Conservation (phyloP, 2,797 vertebrate species). For the Pelochelys cantorii region DNA sequence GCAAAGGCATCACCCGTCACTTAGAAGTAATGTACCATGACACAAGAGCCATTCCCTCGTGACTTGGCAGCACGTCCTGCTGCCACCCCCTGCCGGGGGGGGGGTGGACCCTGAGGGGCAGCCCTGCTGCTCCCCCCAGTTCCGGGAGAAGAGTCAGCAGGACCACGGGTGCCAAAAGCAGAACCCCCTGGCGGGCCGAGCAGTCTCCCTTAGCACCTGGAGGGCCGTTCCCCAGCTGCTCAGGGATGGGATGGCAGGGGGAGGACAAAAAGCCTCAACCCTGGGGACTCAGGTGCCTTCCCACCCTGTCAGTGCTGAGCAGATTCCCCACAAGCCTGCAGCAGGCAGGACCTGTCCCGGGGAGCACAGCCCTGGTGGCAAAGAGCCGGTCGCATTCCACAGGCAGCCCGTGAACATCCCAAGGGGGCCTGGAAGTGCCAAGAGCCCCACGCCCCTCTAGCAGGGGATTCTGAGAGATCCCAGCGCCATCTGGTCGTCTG, state of each 20-base stretch:
- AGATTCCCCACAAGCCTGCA: not conserved
- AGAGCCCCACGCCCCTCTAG: not conserved
- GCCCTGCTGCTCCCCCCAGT: not conserved
- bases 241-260: not conserved
- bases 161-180: not conserved
- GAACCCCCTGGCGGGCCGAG: no score
- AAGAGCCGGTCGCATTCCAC: accelerated
- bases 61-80: no score
- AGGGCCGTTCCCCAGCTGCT: not conserved
- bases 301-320: not conserved
- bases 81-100: not conserved
- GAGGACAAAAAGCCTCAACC: not conserved
- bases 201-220: not conserved
- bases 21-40: not conserved
- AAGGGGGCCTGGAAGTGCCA: not conserved
- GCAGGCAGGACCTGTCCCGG: not conserved
- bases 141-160: not conserved
- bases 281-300: not conserved
- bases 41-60: not conserved
- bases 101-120: not conserved
- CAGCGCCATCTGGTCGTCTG: not conserved
- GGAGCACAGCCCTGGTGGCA: not conserved
- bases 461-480: not conserved
- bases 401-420: not conserved
- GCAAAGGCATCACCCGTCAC: not conserved